A percentile compares a stretch with the other conserved stretches of the same genome.
phyloP scores from a whole-genome alignment of 2,888 invertebrate species.

The Parnassius glacialis region DNA sequence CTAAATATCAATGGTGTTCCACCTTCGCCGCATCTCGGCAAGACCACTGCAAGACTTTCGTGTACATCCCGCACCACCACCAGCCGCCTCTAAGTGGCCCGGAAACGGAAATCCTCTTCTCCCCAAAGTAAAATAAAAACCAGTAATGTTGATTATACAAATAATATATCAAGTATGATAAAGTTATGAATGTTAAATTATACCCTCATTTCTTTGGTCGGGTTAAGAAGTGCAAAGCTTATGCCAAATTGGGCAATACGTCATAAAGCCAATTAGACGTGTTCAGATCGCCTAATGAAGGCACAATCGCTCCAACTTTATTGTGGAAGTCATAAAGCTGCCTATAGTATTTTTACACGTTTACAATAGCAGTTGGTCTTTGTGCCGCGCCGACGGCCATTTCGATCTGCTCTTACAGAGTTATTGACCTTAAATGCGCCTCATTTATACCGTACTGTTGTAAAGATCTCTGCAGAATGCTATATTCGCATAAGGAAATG shows the following conservation, averaged over 20 bases:
- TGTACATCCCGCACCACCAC: too few relatives aligned
- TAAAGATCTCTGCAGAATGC: not conserved
- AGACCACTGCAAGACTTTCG: too few relatives aligned
- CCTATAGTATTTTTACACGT: constrained; percentile 57
- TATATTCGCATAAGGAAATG: not conserved
- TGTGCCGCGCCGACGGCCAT: constrained; percentile 48
- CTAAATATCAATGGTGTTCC: too few relatives aligned
- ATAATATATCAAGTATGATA: too few relatives aligned
- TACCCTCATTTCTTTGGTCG: not conserved
- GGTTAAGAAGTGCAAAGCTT: constrained; percentile 12
- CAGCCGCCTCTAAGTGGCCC: too few relatives aligned
- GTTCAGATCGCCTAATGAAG: constrained; percentile 55
- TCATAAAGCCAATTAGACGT: constrained; percentile 44
- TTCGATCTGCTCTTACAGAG: constrained; percentile 30
- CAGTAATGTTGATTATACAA: too few relatives aligned
- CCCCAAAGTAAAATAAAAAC: too few relatives aligned
- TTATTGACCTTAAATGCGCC: constrained; percentile 35
- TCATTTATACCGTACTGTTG: constrained; percentile 15
- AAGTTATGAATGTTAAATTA: not conserved
- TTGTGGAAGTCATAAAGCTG: constrained; percentile 41
- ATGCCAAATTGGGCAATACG: constrained; percentile 31
- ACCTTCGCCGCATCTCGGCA: too few relatives aligned
- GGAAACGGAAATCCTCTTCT: too few relatives aligned
- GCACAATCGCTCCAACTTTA: constrained; percentile 53
- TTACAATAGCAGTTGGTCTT: constrained; percentile 54